Evolutionary conservation across 2,113 vertebrate genomes (phyloP).

Genomic region (Solea solea): DNA sequence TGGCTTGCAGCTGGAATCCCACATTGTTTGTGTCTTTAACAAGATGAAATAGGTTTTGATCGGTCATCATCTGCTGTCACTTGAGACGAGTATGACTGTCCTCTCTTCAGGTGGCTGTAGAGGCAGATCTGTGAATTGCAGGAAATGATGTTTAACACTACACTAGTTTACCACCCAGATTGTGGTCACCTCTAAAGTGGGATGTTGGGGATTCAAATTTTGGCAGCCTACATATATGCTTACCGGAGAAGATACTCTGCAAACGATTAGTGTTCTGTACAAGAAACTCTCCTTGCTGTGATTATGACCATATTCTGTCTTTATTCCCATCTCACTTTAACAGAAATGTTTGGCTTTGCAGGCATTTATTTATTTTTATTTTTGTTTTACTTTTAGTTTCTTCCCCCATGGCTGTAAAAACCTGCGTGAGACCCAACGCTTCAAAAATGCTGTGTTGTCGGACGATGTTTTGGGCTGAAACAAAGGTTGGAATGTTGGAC

Average conservation of each 20-base stretch:
- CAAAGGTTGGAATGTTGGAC: slow-evolving; percentile 53
- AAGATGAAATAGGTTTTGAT: not conserved
- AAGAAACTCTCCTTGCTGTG: slow-evolving; percentile 1
- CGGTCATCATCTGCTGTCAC: too few relatives aligned
- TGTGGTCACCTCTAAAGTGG: too few relatives aligned
- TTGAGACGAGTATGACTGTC: too few relatives aligned
- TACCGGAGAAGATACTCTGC: too few relatives aligned
- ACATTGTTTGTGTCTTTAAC: not conserved
- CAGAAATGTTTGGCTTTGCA: slow-evolving; percentile 47
- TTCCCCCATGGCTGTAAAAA: slow-evolving; percentile 41
- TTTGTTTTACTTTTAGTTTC: slow-evolving; percentile 30
- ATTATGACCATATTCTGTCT: slow-evolving; percentile 16
- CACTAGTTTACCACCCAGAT: too few relatives aligned
- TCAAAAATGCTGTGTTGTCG: slow-evolving; percentile 53
- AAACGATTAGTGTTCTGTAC: too few relatives aligned
- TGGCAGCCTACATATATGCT: too few relatives aligned
- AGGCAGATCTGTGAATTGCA: too few relatives aligned
- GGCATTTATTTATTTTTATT: slow-evolving; percentile 60
- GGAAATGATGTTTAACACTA: too few relatives aligned
- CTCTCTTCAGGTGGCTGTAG: too few relatives aligned
- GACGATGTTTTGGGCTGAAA: slow-evolving; percentile 61
- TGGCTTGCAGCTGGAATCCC: not conserved
- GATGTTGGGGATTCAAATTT: too few relatives aligned
- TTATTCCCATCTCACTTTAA: not conserved
- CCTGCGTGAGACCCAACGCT: slow-evolving; percentile 47